phyloP scores from a whole-genome alignment of 2,797 vertebrate genomes.

The Oophaga sylvatica region DNA sequence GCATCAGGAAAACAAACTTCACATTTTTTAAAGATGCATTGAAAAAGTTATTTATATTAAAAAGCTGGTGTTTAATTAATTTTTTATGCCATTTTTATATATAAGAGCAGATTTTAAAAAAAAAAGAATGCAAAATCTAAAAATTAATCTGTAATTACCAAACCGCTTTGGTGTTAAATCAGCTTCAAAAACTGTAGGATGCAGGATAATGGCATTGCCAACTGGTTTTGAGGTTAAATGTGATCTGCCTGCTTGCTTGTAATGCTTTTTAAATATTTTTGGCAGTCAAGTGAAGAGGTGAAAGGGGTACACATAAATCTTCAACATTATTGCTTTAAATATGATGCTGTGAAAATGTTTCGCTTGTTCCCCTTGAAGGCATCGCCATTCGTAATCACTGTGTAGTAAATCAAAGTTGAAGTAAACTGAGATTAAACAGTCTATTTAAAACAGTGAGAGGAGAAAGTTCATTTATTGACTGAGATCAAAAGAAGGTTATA shows the following conservation, averaged over 20 bases:
- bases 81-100: too few relatives aligned
- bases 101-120: too few relatives aligned
- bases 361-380: constrained; percentile 56
- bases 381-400: constrained; percentile 63
- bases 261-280: constrained; percentile 58
- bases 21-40: too few relatives aligned
- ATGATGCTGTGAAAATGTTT: constrained; percentile 57
- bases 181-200: background rate
- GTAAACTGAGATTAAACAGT: constrained; percentile 58
- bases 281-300: constrained; percentile 53
- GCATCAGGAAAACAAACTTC: too few relatives aligned
- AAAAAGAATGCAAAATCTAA: too few relatives aligned
- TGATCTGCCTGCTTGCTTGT: constrained; percentile 43
- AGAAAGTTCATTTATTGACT: constrained; percentile 56
- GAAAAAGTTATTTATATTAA: too few relatives aligned
- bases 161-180: background rate
- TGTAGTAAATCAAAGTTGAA: constrained; percentile 59
- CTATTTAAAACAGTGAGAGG: constrained; percentile 45
- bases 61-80: too few relatives aligned
- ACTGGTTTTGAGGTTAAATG: constrained; percentile 43
- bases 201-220: constrained; percentile 20
- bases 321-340: constrained; percentile 57
- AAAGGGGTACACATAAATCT: constrained; percentile 56
- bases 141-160: too few relatives aligned
- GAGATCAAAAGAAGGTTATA: constrained; percentile 24